Evolutionary conservation across 2,888 invertebrate species (phyloP), one percentile per base, ranked within the genome.

Genomic region (Hirtodrosophila cameraria): DNA sequence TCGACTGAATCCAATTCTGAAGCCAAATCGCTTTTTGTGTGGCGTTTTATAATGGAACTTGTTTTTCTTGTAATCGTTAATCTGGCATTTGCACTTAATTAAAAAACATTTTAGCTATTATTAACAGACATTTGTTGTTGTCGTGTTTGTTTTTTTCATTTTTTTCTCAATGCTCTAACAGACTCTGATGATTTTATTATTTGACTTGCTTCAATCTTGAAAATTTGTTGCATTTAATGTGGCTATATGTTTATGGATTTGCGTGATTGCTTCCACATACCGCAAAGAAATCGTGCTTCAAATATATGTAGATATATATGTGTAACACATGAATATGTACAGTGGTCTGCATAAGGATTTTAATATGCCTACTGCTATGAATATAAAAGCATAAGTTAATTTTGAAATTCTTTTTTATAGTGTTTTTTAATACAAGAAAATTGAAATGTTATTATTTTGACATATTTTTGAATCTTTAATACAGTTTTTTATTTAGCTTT

Each of bases 21-120:
- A 79, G 62, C 73, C 59, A 50, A 64, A 31, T 42, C 54, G 61
- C 60, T 74, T 45, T n/a, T n/a, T n/a, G n/a, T n/a, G 57, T 75
- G 76, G 69, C 66, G 63, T 62, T 60, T 70, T 70, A 73, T 64
- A 80, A 80, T 75, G 81, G 78, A 84, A 82, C 81, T 75, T 84
- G 84, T 83, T 85, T 79, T 75, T 76, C 70, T 77, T 82, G 80
- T 79, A 85, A 85, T 85, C 85, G 73, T 77, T 83, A 81, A 84
- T 82, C 79, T 83, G 83, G 82, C 82, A 85, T 85, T 83, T 85
- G 82, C 83, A 83, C 83, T 82, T 85, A 82, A 83, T 83, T 83
- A 84, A 82, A n/a, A 83, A 83, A 75, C 75, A 83, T 84, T 82
- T 84, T 84, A 78, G 81, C 79, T 76, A 84, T 78, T 82, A 80